A percentile compares a stretch with the other conserved stretches of the same genome.
Evolutionary conservation across 2,797 vertebrate species (phyloP).

Genomic region (Rhynchotus rufescens): DNA sequence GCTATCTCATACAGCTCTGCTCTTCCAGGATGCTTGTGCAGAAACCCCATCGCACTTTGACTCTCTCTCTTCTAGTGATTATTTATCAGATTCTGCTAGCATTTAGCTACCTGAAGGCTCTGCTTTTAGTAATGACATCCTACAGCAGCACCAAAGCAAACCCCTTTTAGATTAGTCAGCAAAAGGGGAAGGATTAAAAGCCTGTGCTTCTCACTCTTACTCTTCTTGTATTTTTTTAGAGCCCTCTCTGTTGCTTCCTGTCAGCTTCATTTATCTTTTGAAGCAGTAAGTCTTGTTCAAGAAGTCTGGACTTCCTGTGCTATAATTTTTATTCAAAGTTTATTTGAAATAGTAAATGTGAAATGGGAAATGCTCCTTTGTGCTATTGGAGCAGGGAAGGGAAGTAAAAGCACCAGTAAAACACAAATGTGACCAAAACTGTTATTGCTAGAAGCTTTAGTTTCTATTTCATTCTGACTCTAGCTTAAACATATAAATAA

Average conservation of each 20-base stretch:
- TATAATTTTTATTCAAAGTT: neutral
- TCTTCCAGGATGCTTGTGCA: neutral
- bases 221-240: neutral
- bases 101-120: neutral
- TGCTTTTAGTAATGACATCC: neutral
- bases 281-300: neutral
- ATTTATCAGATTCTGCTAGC: neutral
- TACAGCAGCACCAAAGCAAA: neutral
- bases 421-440: neutral
- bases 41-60: neutral
- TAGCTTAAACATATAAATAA: neutral
- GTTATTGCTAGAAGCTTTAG: neutral
- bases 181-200: neutral
- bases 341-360: neutral
- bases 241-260: neutral
- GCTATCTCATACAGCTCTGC: neutral
- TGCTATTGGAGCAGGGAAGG: neutral
- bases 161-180: neutral
- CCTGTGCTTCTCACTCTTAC: neutral
- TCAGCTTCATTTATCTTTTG: neutral
- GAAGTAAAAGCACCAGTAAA: neutral
- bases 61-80: neutral
- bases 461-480: neutral
- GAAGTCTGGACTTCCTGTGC: neutral
- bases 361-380: neutral